phyloP scores from a whole-genome alignment of 2,113 vertebrate genomes.

The Rhinoderma darwinii region DNA sequence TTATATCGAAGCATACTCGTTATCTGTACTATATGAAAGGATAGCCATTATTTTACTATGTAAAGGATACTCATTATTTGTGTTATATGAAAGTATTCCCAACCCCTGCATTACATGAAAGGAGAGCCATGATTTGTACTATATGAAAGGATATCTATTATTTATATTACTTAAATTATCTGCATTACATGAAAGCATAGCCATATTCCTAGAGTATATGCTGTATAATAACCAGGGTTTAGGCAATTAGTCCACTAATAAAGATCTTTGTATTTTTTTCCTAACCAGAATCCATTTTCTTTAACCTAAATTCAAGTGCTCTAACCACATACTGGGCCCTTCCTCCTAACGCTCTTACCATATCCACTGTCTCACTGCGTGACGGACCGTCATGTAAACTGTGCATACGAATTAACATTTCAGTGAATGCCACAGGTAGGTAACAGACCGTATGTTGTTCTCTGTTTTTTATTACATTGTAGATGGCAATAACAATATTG shows the following conservation, averaged over 20 bases:
- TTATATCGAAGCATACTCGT: too few relatives aligned
- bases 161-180: too few relatives aligned
- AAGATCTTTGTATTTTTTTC: background rate
- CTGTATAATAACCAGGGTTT: background rate
- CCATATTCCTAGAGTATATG: background rate
- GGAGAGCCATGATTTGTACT: too few relatives aligned
- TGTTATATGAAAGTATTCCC: too few relatives aligned
- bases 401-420: slow-evolving; percentile 64
- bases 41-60: too few relatives aligned
- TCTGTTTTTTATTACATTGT: background rate
- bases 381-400: slow-evolving; percentile 41
- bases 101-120: too few relatives aligned
- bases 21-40: too few relatives aligned
- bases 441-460: background rate
- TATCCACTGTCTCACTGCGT: slow-evolving; percentile 50
- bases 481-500: background rate
- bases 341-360: slow-evolving; percentile 52
- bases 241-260: background rate
- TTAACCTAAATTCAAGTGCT: background rate
- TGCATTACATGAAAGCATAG: too few relatives aligned
- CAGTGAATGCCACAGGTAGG: slow-evolving; percentile 67
- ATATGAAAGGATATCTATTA: too few relatives aligned
- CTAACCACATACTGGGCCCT: background rate
- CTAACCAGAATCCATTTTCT: background rate
- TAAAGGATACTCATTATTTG: too few relatives aligned